These are phyloP conservation scores for Peromyscus melanophrys DNA, from an alignment of 2,797 vertebrate genomes.

Conservation along the genomic window DNA sequence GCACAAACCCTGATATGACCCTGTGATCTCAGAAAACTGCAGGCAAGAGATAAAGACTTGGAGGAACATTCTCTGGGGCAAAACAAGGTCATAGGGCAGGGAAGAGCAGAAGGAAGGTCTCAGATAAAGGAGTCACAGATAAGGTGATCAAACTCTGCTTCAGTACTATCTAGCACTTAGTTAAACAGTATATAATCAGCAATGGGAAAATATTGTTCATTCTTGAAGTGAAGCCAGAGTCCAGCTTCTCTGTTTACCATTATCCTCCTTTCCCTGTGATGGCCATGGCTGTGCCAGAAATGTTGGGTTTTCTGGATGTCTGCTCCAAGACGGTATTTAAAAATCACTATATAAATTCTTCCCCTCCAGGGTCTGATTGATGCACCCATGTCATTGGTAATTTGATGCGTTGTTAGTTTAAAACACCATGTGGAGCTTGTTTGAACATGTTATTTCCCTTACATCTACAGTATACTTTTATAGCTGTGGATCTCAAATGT, in stretches of 20 bases:
- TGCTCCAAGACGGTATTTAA: conserved; percentile 10
- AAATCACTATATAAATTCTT: neutral
- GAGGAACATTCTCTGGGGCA: neutral
- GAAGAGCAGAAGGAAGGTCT: neutral
- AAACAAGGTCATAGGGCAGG: neutral
- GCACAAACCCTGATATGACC: neutral
- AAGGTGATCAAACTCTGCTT: neutral
- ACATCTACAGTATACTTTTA: neutral
- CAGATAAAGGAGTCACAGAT: neutral
- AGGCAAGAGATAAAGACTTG: neutral
- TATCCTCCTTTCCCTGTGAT: neutral
- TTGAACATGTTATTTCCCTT: conserved; percentile 26
- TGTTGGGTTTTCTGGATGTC: neutral
- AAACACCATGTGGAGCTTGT: neutral
- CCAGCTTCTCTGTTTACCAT: neutral
- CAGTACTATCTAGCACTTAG: too few species aligned
- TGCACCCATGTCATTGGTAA: neutral
- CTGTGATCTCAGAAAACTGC: neutral
- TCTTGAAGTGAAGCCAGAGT: neutral
- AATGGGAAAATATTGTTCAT: neutral
- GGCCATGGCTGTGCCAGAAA: neutral
- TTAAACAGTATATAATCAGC: neutral
- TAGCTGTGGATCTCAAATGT: conserved; percentile 18
- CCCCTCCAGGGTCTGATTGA: neutral
- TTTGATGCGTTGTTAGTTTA: conserved; percentile 46